A percentile compares a stretch with the other conserved stretches of the same genome.
Evolutionary conservation across 2,888 invertebrate species (phyloP).

Genomic region (Eudemis profundana): DNA sequence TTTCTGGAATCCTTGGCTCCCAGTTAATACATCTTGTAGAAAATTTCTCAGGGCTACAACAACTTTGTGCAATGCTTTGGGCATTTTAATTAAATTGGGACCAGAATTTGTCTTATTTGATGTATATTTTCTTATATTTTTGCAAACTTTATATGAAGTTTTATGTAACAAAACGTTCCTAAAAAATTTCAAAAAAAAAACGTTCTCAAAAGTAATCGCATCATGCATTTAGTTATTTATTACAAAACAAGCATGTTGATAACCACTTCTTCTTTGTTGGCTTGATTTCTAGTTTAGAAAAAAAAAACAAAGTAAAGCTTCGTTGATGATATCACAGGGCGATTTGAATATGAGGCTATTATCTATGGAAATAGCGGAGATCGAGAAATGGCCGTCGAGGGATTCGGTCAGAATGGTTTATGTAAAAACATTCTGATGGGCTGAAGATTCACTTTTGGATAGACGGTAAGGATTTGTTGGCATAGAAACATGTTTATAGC

Average conservation of each 20-base stretch:
- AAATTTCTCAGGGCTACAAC: slow-evolving; percentile 27
- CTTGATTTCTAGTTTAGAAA: too few relatives aligned
- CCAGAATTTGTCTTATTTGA: slow-evolving; percentile 7
- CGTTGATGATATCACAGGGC: slow-evolving; percentile 5
- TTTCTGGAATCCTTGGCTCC: slow-evolving; percentile 34
- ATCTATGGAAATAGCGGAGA: slow-evolving; percentile 19
- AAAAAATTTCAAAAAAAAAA: too few relatives aligned
- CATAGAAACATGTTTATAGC: neutral
- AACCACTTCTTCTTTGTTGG: too few relatives aligned
- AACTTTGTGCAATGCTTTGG: slow-evolving; percentile 19
- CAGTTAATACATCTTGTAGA: slow-evolving; percentile 36
- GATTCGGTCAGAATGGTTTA: slow-evolving; percentile 24
- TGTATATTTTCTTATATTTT: neutral
- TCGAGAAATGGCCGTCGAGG: slow-evolving; percentile 7
- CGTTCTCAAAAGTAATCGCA: too few relatives aligned
- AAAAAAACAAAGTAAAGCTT: too few relatives aligned
- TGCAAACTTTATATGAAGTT: too few relatives aligned
- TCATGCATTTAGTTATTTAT: too few relatives aligned
- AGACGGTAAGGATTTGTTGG: neutral
- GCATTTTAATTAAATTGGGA: slow-evolving; percentile 31
- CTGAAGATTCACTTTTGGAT: slow-evolving; percentile 22
- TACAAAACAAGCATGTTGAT: too few relatives aligned
- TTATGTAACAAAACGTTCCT: too few relatives aligned
- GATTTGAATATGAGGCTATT: slow-evolving; percentile 24
- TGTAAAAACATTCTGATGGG: slow-evolving; percentile 17